These are phyloP conservation scores for Hecatera dysodea DNA, from an alignment of 2,888 invertebrate genomes.

Conservation along the genomic window DNA sequence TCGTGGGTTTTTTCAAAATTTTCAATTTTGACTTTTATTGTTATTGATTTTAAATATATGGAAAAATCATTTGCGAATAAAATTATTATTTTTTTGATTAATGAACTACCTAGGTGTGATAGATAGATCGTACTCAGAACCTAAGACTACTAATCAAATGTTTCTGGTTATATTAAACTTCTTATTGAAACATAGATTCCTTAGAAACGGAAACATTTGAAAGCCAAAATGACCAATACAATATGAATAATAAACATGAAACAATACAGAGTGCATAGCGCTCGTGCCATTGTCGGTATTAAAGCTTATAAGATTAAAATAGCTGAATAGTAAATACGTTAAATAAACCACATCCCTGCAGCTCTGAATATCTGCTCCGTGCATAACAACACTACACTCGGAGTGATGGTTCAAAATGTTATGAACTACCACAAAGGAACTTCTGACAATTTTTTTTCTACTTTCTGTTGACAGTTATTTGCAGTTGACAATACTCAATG, in stretches of 20 bases:
- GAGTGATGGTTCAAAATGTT: conserved; percentile 39
- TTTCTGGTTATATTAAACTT: not conserved
- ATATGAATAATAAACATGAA: conserved; percentile 23
- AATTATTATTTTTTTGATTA: too few relatives aligned
- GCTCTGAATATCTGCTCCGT: conserved; percentile 43
- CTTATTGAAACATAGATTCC: too few relatives aligned
- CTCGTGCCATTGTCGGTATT: conserved; percentile 42
- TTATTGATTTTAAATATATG: too few relatives aligned
- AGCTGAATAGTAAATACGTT: conserved; percentile 61
- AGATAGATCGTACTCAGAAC: not conserved
- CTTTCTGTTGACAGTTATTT: not conserved
- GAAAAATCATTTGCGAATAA: too few relatives aligned
- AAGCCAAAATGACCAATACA: conserved; percentile 4
- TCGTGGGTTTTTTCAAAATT: too few relatives aligned
- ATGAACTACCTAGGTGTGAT: not conserved
- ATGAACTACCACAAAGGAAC: conserved; percentile 23
- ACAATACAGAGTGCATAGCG: conserved; percentile 33
- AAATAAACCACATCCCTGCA: conserved; percentile 50
- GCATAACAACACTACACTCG: conserved; percentile 31
- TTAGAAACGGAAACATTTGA: not conserved
- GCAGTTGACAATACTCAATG: not conserved
- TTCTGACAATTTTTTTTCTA: conserved; percentile 7
- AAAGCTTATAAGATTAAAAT: conserved; percentile 62
- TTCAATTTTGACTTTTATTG: too few relatives aligned
- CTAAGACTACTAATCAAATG: not conserved